Conservation (phyloP, 2,797 vertebrate species). For the Halcyon smyrnensis region DNA sequence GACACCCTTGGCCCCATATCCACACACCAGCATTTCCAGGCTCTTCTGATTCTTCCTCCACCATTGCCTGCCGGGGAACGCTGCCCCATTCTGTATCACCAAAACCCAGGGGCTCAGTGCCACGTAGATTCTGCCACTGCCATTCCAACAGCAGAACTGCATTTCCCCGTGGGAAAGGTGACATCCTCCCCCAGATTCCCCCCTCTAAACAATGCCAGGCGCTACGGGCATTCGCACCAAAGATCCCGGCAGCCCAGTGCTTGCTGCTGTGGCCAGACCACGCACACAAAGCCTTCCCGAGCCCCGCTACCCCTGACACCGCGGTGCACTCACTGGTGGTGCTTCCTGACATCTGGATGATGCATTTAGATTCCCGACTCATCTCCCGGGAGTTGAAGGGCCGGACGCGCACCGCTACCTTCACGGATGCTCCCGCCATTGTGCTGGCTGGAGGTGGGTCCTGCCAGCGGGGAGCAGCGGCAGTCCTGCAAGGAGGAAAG, state of each 20-base stretch:
- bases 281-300: neutral
- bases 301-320: fast-evolving
- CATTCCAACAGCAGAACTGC: neutral
- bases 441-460: neutral
- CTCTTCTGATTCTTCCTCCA: neutral
- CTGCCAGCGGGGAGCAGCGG: neutral
- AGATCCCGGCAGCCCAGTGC: fast-evolving
- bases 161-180: neutral
- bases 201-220: fast-evolving
- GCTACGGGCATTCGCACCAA: neutral
- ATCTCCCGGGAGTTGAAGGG: slow-evolving; percentile 98
- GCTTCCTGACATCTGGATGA: slow-evolving; percentile 98
- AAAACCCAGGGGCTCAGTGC: neutral
- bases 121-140: fast-evolving
- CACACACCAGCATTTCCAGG: neutral
- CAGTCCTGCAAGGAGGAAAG: slow-evolving; percentile 24
- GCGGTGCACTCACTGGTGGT: slow-evolving; percentile 92
- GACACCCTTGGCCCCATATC: neutral
- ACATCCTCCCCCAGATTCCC: neutral
- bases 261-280: fast-evolving
- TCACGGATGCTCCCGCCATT: slow-evolving; percentile 98
- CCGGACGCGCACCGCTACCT: slow-evolving; percentile 97
- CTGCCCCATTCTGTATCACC: neutral
- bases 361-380: slow-evolving; percentile 94
- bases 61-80: neutral